A percentile compares a stretch with the other conserved stretches of the same genome.
These are phyloP conservation scores for Archegozetes longisetosus DNA, from an alignment of 1,140 invertebrate genomes.

Conservation along the genomic window DNA sequence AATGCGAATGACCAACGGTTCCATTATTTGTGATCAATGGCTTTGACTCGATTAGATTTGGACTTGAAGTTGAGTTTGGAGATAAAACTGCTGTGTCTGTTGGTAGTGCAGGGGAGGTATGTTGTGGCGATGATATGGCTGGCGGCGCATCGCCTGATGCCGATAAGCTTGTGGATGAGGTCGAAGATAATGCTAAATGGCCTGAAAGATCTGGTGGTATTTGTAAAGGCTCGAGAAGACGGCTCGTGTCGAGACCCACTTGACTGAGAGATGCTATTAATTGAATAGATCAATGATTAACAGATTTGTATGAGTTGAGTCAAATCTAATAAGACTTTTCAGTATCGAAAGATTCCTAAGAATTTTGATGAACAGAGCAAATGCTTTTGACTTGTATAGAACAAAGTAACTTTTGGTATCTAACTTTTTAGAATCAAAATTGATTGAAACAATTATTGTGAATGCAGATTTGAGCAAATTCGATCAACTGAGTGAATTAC, in stretches of 20 bases:
- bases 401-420: no score
- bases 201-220: background rate
- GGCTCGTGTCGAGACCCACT: background rate
- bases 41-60: background rate
- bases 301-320: no score
- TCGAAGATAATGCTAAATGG: background rate
- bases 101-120: background rate
- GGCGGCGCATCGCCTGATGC: background rate
- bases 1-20: background rate
- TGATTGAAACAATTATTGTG: no score
- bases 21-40: background rate
- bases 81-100: background rate
- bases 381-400: no score
- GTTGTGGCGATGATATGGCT: background rate
- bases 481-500: no score
- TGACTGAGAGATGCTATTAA: background rate
- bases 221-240: background rate
- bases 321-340: no score
- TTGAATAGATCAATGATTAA: no score
- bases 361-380: no score
- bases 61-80: background rate
- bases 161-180: background rate
- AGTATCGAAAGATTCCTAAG: no score
- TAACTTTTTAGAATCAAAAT: no score
- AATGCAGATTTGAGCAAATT: no score